Base-by-base conservation (phyloP, 2,888 invertebrate species). In the Digitonthophagus gazella region DNA sequence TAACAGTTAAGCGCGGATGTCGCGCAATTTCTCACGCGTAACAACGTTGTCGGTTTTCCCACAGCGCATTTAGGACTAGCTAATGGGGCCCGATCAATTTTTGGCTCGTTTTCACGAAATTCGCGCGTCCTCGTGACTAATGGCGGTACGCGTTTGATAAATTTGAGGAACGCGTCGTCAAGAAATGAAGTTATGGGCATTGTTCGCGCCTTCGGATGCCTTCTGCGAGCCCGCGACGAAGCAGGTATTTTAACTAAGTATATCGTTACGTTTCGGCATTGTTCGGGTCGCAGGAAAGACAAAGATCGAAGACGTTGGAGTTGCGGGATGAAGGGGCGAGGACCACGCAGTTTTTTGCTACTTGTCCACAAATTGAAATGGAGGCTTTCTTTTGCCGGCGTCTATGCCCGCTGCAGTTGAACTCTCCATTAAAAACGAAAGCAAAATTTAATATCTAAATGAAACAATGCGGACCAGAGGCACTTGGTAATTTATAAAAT, bases 221-320 rank as follows among this genome's bases (percentile, higher is more conserved):
- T 67, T 65, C 44, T 44, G 18, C 61, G 61, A 61, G 18, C 58
- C 28, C 55, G 69, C 67, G 68, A 69, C 71, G 71, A 66, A 76
- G 75, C 77, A 76, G 78, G 78, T 78, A 78, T 79, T 79, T 78
- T 79, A 79, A 78, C 79, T 78, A 78, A 79, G 79, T 79, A 79
- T 78, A 79, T 80, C 79, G 79, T 80, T 80, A 80, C 79, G 76
- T 78, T 78, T 78, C 78, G 76, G 78, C 81, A 80, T 80, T 81
- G 81, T 80, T 79, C 76, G 72, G 73, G 63, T 64, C 55, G 66
- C 15, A 16, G 14, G 54, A 19, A 64, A 14, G 11, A 57, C 44
- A 61, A 67, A 67, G 68, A 75, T 74, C 74, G 74, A 72, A 76
- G 64, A 64, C 8, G 15, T 44, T n/a, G 64, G 44, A 28, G 15